These are phyloP conservation scores for Leiothrix lutea DNA, from an alignment of 2,113 vertebrate genomes.

Conservation along the genomic window DNA sequence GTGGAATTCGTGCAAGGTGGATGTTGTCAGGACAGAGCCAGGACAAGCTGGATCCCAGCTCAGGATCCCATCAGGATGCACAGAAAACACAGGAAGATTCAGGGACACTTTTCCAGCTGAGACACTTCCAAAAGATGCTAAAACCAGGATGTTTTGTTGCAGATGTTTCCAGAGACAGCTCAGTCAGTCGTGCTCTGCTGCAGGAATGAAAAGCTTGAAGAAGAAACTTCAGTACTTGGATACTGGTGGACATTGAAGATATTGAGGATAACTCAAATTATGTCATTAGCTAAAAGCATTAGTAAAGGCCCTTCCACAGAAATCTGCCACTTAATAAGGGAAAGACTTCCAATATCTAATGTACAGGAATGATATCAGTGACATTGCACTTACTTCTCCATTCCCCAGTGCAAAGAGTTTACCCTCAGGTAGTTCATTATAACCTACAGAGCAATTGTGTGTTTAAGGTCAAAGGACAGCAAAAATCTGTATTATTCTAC, in stretches of 20 bases:
- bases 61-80: neutral
- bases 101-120: neutral
- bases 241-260: too few relatives aligned
- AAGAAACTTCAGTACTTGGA: neutral
- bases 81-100: neutral
- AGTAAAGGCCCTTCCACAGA: neutral
- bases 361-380: accelerated
- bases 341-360: neutral
- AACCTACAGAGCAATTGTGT: neutral
- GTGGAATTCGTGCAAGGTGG: neutral
- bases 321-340: neutral
- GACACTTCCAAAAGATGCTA: neutral
- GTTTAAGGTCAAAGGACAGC: neutral
- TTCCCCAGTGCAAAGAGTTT: neutral
- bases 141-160: neutral
- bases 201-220: neutral
- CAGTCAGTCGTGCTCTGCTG: neutral
- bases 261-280: neutral
- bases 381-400: neutral
- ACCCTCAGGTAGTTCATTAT: neutral
- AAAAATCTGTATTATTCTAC: neutral
- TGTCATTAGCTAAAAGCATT: neutral
- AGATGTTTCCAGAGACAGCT: neutral
- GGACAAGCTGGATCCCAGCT: neutral
- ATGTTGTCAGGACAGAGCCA: neutral